Evolutionary conservation across 2,797 vertebrate genomes (phyloP), one percentile per base, ranked within the genome.

Genomic region (Takifugu ocellatus): DNA sequence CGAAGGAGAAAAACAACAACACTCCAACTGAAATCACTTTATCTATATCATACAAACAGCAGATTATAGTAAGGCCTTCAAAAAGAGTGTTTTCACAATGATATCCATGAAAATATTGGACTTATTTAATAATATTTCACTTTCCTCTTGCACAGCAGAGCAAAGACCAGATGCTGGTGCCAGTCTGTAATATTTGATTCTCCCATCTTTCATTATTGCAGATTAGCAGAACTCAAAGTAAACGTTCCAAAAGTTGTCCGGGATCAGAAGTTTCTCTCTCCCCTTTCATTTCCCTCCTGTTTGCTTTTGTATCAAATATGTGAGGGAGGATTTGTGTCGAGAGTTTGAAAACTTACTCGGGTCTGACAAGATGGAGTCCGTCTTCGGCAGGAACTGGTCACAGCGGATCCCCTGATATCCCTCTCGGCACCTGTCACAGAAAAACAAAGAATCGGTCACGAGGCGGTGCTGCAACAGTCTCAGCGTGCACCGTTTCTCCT

Each of bases 351-450:
- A 91, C 96, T 82, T 91, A 99, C 97, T 98, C 90, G 96, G 96
- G 90, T 98, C 96, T 25, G 96, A 97, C 73, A 98, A 90, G 88
- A 99, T 94, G 82, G 97, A 96, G 89, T 99, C 97, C 0, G 97
- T 99, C 93, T 99, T 99, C 82, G 97, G 97, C 76, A 99, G 93
- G 85, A 98, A 98, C 85, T 99, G 97, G 88, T 99, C 96, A 82
- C 97, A 99, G 73, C 97, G 95, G 69, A 98, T 96, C 81, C 96
- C 97, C 82, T 99, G 97, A 90, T 98, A 98, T 79, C 97, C 97
- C 90, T 99, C 97, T 88, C 95, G 95, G 92, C 97, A 99, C 90
- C 97, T 99, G 90, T 55, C 68, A 61, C 42, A 56, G 12, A 43
- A 42, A 46, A 43, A 52, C 51, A 5, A 60, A 16, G 5, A 51